A percentile compares a stretch with the other conserved stretches of the same genome.
Conservation (phyloP, 2,113 vertebrate genomes). For the Engystomops pustulosus region DNA sequence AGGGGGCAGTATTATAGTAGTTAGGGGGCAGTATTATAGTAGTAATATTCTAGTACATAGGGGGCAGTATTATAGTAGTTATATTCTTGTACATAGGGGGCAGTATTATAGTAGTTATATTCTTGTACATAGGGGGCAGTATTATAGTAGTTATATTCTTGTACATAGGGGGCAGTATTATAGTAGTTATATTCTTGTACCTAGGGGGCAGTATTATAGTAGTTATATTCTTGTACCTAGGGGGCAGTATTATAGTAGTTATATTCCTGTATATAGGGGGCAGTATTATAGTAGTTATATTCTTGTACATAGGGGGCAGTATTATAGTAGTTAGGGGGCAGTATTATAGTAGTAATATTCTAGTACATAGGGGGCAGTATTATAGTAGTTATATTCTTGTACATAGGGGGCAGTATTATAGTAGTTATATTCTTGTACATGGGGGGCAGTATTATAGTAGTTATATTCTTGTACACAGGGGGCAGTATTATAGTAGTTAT, state of each 20-base stretch:
- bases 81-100: too few species aligned
- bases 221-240: slow-evolving; percentile 3
- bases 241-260: background rate
- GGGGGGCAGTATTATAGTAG: background rate
- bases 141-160: too few species aligned
- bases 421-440: slow-evolving; percentile 7
- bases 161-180: background rate
- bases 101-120: too few species aligned
- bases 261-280: slow-evolving; percentile 1
- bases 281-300: slow-evolving; percentile 1
- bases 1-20: too few species aligned
- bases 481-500: background rate
- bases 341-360: slow-evolving; percentile 4
- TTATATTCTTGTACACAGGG: slow-evolving; percentile 9
- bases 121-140: too few species aligned
- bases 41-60: too few species aligned
- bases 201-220: background rate
- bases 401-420: background rate
- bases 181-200: background rate
- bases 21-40: too few species aligned
- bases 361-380: background rate
- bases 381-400: slow-evolving; percentile 5
- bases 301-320: background rate
- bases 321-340: background rate
- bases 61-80: too few species aligned